A percentile compares a stretch with the other conserved stretches of the same genome.
Conservation (phyloP, 2,113 vertebrate genomes). For the Carollia perspicillata region DNA sequence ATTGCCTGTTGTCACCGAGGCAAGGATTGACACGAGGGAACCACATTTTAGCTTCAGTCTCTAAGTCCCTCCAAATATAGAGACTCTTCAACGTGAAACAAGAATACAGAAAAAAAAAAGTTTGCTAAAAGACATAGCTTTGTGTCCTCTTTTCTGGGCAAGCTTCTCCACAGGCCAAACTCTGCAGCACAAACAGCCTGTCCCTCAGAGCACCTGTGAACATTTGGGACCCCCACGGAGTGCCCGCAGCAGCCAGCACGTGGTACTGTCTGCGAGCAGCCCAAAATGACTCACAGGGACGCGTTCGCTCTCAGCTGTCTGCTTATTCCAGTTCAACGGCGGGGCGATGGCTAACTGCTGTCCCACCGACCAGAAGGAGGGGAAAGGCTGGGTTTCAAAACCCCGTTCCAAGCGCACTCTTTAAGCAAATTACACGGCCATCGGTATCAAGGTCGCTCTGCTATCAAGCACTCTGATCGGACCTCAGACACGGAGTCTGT, state of each 20-base stretch:
- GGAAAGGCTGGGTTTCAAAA: too few species aligned
- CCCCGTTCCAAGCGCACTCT: too few species aligned
- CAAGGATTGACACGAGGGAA: neutral
- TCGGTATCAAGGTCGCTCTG: neutral
- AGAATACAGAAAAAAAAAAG: neutral
- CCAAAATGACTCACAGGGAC: neutral
- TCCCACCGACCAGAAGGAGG: neutral
- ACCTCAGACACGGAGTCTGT: neutral
- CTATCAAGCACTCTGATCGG: neutral
- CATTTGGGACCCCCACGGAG: too few species aligned
- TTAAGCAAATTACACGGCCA: neutral
- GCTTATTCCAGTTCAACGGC: too few species aligned
- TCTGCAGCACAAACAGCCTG: too few species aligned
- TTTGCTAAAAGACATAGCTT: neutral
- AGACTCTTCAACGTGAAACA: neutral
- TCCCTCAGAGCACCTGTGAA: neutral
- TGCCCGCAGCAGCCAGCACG: too few species aligned
- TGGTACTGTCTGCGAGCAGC: too few species aligned
- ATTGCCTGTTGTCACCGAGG: too few species aligned
- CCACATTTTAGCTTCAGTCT: neutral
- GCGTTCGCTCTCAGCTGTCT: neutral
- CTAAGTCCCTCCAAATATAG: neutral
- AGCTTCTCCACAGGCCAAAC: neutral
- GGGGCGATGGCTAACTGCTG: neutral
- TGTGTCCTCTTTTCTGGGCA: neutral